Percentiles rank a stretch among this genome's conserved stretches.
These are phyloP conservation scores for Morone saxatilis DNA, from an alignment of 2,113 vertebrate species.

Conservation along the genomic window DNA sequence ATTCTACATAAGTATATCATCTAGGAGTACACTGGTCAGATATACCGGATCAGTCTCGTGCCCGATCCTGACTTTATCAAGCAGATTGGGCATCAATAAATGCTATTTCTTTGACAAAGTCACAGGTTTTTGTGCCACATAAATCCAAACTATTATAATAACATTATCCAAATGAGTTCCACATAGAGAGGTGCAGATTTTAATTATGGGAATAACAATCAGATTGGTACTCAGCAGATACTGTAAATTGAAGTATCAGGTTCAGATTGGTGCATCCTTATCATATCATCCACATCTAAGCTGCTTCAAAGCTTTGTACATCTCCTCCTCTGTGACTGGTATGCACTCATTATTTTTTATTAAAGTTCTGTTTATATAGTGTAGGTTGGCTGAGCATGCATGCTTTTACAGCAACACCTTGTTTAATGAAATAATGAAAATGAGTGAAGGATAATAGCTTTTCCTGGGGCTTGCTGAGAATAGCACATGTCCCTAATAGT, in stretches of 20 bases:
- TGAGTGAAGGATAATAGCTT: constrained; percentile 2
- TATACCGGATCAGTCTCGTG: background rate
- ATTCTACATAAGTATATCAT: background rate
- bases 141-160: background rate
- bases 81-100: background rate
- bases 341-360: constrained; percentile 22
- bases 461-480: background rate
- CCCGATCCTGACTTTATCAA: background rate
- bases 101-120: background rate
- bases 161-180: background rate
- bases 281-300: background rate
- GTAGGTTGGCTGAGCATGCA: constrained; percentile 36
- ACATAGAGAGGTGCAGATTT: background rate
- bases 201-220: background rate
- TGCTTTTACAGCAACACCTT: constrained; percentile 44
- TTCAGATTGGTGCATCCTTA: too few species aligned
- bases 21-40: background rate
- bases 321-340: constrained; percentile 9
- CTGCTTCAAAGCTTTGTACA: background rate
- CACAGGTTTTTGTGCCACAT: background rate
- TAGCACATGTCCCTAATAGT: background rate
- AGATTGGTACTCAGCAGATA: background rate
- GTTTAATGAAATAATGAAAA: constrained; percentile 38
- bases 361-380: constrained; percentile 36
- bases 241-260: background rate